Evolutionary conservation across 1,140 invertebrate genomes (phyloP).

Genomic region (Drosophila triauraria): DNA sequence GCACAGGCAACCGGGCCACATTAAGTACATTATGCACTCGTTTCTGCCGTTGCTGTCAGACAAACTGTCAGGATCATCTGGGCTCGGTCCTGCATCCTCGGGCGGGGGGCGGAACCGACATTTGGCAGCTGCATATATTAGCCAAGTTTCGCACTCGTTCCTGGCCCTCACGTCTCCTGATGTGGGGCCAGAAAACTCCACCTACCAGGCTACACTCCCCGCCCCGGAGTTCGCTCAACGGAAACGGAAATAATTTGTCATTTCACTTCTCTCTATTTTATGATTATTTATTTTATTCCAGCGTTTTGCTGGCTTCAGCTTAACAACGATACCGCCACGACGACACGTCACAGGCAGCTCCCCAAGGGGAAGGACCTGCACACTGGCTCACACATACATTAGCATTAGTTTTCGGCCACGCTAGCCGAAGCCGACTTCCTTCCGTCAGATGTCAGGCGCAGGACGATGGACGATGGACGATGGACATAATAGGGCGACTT

Average conservation of each 20-base stretch:
- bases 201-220: not conserved
- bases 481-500: conserved; percentile 8
- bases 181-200: not conserved
- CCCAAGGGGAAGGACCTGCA: not conserved
- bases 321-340: conserved; percentile 16
- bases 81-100: not conserved
- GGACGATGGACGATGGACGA: not conserved
- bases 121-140: conserved; percentile 46
- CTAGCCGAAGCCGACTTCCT: conserved; percentile 53
- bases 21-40: conserved; percentile 43
- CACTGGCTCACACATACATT: conserved; percentile 54
- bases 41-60: conserved; percentile 15
- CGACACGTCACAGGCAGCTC: not conserved
- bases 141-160: conserved; percentile 12
- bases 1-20: conserved; percentile 4
- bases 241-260: conserved; percentile 75
- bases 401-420: conserved; percentile 55
- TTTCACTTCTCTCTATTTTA: conserved; percentile 68
- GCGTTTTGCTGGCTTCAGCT: conserved; percentile 29
- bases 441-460: conserved; percentile 35
- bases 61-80: conserved; percentile 13
- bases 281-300: conserved; percentile 63
- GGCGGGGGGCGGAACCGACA: conserved; percentile 1
- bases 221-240: conserved; percentile 39
- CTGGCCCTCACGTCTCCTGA: not conserved